Evolutionary conservation across 37 sponge, comb jelly and placozoan species (phyloP), one percentile per base, ranked within the genome.

Genomic region (Dysidea cf. avara): DNA sequence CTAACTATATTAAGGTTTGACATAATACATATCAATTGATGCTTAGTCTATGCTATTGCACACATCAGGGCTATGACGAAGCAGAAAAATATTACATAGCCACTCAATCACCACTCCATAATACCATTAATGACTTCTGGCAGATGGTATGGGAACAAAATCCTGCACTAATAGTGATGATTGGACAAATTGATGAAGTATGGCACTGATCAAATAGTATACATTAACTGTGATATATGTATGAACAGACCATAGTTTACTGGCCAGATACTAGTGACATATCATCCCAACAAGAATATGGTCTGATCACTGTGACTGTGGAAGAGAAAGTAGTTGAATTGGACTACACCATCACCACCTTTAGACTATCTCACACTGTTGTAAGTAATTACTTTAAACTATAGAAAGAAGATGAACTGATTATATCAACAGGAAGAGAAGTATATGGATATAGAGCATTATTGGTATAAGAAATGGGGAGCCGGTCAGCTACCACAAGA

Each of bases 401-500:
- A 43, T 43, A 43, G 5, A 43, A n/a, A 12, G 46, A n/a, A n/a
- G n/a, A n/a, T n/a, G n/a, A n/a, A n/a, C n/a, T n/a, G n/a, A n/a
- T n/a, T n/a, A n/a, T n/a, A n/a, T n/a, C n/a, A n/a, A n/a, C 9
- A 94, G 95, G 82, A 90, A 62, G 47, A 63, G 36, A 87, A 84
- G 1, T 65, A 70, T 29, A 51, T 87, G 55, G 87, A 89, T 53
- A 79, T 94, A 39, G 46, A 33, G 29, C 96, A 88, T 64, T 85
- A 76, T 62, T 88, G 92, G 96, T 95, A 88, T 81, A 92, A 66
- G 26, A 50, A 68, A 0, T 95, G 96, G 96, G 92, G 92, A 26
- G 96, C 92, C 61, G 78, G 77, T 56, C 92, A 89, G 7, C 83
- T 92, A 1, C 96, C 92, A 31, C 36, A 37, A 39, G 31, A 72